Base-by-base conservation (phyloP, 2,797 vertebrate species). In the Sebastes dallii region DNA sequence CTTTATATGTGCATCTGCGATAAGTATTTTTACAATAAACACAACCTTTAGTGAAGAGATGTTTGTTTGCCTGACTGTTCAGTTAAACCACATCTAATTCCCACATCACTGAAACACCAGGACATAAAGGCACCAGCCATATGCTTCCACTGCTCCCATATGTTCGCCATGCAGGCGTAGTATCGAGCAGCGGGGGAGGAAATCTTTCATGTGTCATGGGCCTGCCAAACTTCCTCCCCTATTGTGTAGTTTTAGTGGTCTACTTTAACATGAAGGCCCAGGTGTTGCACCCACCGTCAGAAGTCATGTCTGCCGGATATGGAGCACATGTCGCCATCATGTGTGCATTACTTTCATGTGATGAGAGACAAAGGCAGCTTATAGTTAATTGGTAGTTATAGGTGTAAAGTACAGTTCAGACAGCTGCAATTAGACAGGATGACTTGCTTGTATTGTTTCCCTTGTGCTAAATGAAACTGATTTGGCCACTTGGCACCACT, bases 151-250 rank as follows among this genome's bases (percentile, higher is more conserved):
- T 39, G 2, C 54, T 70, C 52, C 16, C 59, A 61, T 29, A 29
- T 68, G 59, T 32, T 66, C 10, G 12, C 68, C 32, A 58, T 69
- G 64, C 54, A 65, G 50, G 22, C 3, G 11, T 27, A 25, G 61
- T 12, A 46, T 14, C 2, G 7, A 66, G 14, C 7, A 13, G 61
- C 12, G 9, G 72, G 4, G 0, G 34, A 62, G 81, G 76, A 80
- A 78, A 62, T 76, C 76, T 82, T 84, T 82, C 46, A 80, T 85
- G 46, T 27, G 50, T 58, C 20, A 10, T 13, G 18, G 24, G 24
- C 14, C 58, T 22, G 42, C 55, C 16, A 18, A 1, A 69, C 46
- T 66, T 85, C 77, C 65, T 77, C 73, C 10, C 55, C 68, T 42
- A 60, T 66, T 71, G 55, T 83, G 25, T 39, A 18, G 56, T 65